These are phyloP conservation scores for Dryoscopus gambensis DNA, from an alignment of 2,113 vertebrate genomes.

Conservation along the genomic window DNA sequence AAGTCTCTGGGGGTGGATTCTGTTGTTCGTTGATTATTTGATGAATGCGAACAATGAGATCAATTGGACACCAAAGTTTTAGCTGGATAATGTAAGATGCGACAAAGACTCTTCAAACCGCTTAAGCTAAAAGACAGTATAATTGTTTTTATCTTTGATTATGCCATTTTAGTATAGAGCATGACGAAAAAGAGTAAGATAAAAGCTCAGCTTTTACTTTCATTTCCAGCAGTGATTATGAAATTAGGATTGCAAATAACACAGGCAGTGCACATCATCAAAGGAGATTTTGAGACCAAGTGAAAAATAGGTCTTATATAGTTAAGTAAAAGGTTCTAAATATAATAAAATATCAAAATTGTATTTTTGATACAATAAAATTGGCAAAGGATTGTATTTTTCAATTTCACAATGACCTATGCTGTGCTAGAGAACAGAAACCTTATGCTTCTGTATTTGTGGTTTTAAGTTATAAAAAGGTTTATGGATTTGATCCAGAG, in stretches of 20 bases:
- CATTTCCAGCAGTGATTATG: neutral
- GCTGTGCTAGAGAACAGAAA: neutral
- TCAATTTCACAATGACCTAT: neutral
- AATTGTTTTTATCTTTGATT: neutral
- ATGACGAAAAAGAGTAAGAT: neutral
- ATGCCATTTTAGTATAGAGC: neutral
- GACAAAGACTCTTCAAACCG: neutral
- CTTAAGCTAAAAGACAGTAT: neutral
- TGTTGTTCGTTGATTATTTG: neutral
- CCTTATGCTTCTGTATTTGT: neutral
- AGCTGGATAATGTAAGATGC: neutral
- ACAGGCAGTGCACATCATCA: neutral
- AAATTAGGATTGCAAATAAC: neutral
- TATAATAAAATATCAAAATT: neutral
- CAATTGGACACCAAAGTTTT: neutral
- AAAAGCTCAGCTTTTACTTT: neutral
- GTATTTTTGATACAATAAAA: neutral
- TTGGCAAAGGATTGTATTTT: neutral
- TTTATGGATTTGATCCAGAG: conserved; percentile 28
- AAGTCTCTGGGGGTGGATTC: neutral
- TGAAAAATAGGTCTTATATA: neutral
- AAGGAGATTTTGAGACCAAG: neutral
- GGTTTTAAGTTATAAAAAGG: conserved; percentile 27
- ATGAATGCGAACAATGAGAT: neutral
- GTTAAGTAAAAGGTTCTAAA: neutral